Conservation (phyloP, 2,888 invertebrate genomes). For the Branchellion lobata region DNA sequence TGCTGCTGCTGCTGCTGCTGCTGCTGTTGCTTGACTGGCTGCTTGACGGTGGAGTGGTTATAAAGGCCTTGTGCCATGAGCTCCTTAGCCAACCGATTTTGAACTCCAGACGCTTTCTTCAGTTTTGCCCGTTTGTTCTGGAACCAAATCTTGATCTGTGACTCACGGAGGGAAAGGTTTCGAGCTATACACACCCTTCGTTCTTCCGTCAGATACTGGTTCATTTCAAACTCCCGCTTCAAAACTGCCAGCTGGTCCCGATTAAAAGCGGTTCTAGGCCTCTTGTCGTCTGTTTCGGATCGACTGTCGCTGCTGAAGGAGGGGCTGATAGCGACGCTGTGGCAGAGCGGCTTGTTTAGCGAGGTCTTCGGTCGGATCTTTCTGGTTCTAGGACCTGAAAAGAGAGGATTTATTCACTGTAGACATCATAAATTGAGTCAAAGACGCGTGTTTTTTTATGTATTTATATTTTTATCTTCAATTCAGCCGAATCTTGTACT, state of each 20-base stretch:
- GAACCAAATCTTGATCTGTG: constrained; percentile 95
- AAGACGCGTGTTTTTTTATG: too few relatives aligned
- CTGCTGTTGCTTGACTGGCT: constrained; percentile 13
- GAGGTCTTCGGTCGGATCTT: not conserved
- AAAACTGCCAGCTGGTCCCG: constrained; percentile 78
- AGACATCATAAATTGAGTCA: not conserved
- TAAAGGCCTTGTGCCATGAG: constrained; percentile 91
- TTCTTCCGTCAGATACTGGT: constrained; percentile 80
- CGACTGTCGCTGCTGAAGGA: constrained; percentile 41
- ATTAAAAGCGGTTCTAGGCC: constrained; percentile 94
- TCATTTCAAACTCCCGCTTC: constrained; percentile 78
- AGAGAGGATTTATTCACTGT: not conserved
- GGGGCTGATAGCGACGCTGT: not conserved
- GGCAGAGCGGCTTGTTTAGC: not conserved
- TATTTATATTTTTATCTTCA: too few relatives aligned
- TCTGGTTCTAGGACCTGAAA: not conserved
- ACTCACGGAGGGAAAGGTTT: constrained; percentile 73
- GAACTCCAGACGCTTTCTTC: constrained; percentile 81
- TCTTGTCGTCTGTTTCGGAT: constrained; percentile 66
- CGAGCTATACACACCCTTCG: constrained; percentile 82
- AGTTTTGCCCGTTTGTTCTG: constrained; percentile 94
- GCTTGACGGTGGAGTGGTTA: constrained; percentile 69
- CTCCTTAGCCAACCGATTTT: constrained; percentile 80
- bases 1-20: not conserved
- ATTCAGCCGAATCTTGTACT: too few relatives aligned